These are phyloP conservation scores for Macrobrachium rosenbergii DNA, from an alignment of 1,140 invertebrate genomes.

Conservation along the genomic window DNA sequence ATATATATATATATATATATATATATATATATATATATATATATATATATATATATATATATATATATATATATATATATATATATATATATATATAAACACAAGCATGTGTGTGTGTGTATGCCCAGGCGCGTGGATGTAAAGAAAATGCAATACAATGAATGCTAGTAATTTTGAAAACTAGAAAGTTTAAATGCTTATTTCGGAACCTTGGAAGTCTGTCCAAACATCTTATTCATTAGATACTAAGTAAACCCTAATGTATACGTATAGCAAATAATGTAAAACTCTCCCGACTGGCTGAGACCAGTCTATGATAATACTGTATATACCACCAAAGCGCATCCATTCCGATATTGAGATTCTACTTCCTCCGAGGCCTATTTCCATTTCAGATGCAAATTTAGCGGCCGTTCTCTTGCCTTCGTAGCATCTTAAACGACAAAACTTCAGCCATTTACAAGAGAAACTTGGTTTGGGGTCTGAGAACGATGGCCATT, in stretches of 20 bases:
- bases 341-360: too few species aligned
- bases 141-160: background rate
- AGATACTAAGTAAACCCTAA: background rate
- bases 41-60: conserved; percentile 14
- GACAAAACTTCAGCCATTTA: too few species aligned
- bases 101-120: background rate
- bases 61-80: conserved; percentile 18
- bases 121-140: background rate
- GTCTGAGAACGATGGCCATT: too few species aligned
- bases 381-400: too few species aligned
- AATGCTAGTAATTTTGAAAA: too few species aligned
- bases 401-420: too few species aligned
- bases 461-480: too few species aligned
- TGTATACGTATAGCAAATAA: background rate
- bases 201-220: background rate
- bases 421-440: too few species aligned
- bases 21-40: conserved; percentile 18
- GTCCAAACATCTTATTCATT: background rate
- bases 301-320: background rate
- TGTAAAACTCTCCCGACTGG: background rate
- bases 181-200: too few species aligned
- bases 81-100: background rate
- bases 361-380: too few species aligned
- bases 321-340: too few species aligned
- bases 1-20: conserved; percentile 12